These are phyloP conservation scores for Tenualosa ilisha DNA, from an alignment of 2,797 vertebrate genomes.

Conservation along the genomic window DNA sequence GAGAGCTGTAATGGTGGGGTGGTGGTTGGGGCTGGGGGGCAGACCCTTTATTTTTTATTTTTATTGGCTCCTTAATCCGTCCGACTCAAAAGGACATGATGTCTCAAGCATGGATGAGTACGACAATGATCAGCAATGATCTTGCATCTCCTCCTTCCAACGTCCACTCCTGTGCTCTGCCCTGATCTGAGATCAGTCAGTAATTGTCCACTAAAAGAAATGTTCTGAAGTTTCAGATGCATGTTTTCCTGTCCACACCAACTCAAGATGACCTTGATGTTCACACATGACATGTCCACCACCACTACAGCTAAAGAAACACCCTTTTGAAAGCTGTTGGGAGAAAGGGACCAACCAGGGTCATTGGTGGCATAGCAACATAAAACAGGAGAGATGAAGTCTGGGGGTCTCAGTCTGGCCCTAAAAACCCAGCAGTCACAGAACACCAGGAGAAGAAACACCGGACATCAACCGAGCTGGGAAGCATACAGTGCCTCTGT, in stretches of 20 bases:
- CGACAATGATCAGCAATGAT: background rate
- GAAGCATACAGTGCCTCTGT: background rate
- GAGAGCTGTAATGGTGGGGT: background rate
- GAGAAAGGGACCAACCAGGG: background rate
- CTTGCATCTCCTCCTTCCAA: background rate
- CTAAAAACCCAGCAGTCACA: background rate
- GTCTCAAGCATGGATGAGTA: too few species aligned
- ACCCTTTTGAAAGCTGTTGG: background rate
- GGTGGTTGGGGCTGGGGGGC: background rate
- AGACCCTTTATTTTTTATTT: constrained; percentile 37
- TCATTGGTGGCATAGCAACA: background rate
- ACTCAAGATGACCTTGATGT: too few species aligned
- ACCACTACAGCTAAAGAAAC: background rate
- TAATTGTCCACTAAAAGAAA: background rate
- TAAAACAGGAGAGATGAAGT: background rate
- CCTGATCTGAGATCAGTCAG: background rate
- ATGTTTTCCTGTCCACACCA: background rate
- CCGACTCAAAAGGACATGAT: background rate
- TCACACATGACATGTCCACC: background rate
- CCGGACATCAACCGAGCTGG: background rate
- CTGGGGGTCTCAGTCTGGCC: background rate
- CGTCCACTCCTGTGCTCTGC: background rate
- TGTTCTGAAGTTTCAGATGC: background rate
- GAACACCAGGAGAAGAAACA: background rate
- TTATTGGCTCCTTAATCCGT: constrained; percentile 26